These are phyloP conservation scores for Paraescarpia echinospica DNA, from an alignment of 1,140 invertebrate genomes.

Conservation along the genomic window DNA sequence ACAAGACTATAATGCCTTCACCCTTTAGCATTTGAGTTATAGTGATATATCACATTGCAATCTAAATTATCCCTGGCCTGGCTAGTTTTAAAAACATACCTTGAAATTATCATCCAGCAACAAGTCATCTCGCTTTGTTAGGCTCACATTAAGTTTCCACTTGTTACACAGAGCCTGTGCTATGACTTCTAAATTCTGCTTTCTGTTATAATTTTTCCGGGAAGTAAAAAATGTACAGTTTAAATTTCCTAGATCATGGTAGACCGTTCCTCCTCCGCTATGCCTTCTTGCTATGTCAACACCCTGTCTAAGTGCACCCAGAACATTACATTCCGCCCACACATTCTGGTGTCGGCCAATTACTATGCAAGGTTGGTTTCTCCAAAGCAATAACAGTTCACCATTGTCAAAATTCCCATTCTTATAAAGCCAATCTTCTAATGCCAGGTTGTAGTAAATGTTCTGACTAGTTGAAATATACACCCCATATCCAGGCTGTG, in stretches of 20 bases:
- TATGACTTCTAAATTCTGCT: conserved; percentile 82
- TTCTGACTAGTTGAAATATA: conserved; percentile 89
- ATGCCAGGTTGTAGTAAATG: conserved; percentile 86
- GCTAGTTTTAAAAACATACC: conserved; percentile 60
- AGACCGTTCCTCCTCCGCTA: conserved; percentile 96
- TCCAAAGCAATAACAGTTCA: conserved; percentile 85
- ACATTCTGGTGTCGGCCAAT: conserved; percentile 97
- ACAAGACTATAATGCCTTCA: too few species aligned
- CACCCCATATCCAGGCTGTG: conserved; percentile 43
- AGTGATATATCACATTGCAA: too few species aligned
- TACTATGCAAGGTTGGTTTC: conserved; percentile 90
- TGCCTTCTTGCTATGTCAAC: conserved; percentile 81
- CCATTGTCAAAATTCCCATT: conserved; percentile 77
- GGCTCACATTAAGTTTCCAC: conserved; percentile 73
- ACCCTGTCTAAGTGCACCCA: conserved; percentile 58
- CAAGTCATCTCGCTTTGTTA: conserved; percentile 82
- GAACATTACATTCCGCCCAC: conserved; percentile 84
- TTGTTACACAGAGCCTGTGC: conserved; percentile 75
- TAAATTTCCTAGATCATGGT: conserved; percentile 91
- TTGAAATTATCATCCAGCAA: conserved; percentile 78
- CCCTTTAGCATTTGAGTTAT: too few species aligned
- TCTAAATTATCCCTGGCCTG: too few species aligned
- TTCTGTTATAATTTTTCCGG: conserved; percentile 75
- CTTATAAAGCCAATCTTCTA: conserved; percentile 92
- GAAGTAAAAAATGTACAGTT: conserved; percentile 89